A percentile compares a stretch with the other conserved stretches of the same genome.
Conservation (phyloP, 2,797 vertebrate genomes). For the Rhinogobio ventralis region DNA sequence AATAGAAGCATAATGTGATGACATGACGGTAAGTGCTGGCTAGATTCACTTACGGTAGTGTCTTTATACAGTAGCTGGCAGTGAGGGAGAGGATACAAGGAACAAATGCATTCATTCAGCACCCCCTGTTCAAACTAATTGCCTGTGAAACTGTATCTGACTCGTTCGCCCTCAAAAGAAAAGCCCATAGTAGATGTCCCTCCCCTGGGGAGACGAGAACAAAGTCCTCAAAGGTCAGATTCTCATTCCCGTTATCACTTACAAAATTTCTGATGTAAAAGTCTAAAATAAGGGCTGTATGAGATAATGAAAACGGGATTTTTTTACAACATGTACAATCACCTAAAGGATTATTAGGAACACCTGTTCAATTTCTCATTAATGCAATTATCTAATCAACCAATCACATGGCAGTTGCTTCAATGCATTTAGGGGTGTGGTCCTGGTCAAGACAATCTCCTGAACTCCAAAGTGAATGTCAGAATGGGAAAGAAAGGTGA, state of each 20-base stretch:
- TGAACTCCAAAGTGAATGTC: too few species aligned
- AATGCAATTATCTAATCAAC: too few species aligned
- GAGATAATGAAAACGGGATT: conserved; percentile 31
- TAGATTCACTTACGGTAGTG: conserved; percentile 59
- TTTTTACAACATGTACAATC: neutral
- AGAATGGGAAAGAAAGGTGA: too few species aligned
- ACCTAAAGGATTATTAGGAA: too few species aligned
- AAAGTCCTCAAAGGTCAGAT: conserved; percentile 59
- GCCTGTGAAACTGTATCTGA: conserved; percentile 68
- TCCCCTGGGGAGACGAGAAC: conserved; percentile 51
- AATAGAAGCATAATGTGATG: conserved; percentile 57
- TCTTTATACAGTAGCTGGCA: conserved; percentile 53
- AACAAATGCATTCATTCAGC: conserved; percentile 63
- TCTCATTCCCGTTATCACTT: conserved; percentile 38
- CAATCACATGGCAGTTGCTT: too few species aligned
- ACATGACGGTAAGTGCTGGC: conserved; percentile 52
- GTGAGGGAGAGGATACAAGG: conserved; percentile 38
- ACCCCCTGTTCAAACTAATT: conserved; percentile 64
- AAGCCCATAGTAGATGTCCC: conserved; percentile 46
- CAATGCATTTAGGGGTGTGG: too few species aligned
- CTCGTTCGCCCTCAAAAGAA: conserved; percentile 60
- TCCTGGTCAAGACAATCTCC: too few species aligned
- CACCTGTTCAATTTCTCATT: too few species aligned
- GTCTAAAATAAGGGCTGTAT: conserved; percentile 24
- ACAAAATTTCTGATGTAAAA: conserved; percentile 48